Evolutionary conservation across 35 echinoderm and acorn worm genomes (phyloP), one percentile per base, ranked within the genome.

Genomic region (Diadema setosum): DNA sequence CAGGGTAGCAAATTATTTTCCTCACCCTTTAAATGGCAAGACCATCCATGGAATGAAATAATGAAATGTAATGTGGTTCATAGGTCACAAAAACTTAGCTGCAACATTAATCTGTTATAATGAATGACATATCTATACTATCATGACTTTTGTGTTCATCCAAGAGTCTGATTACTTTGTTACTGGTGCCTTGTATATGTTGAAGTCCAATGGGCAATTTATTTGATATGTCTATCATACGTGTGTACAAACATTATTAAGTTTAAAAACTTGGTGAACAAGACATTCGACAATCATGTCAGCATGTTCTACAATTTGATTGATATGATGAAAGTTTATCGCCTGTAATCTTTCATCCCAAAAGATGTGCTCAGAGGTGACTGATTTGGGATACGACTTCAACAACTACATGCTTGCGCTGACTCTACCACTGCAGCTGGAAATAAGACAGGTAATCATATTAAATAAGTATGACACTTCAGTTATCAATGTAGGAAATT

Each of bases 361-460:
- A 24, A 34, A 80, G 70, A 46, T 89, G 39, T 45, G 45, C 31
- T 32, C 36, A 9, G 70, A 89, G 73, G 67, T 89, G 24, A 46
- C 12, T n/a, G 75, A 57, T 6, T 20, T 40, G 29, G 50, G 48
- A 31, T 89, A 61, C 48, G 67, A 80, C 11, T 89, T 89, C 80
- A 48, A 58, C 16, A 89, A 1, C 46, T 89, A 81, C 57, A 89
- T 80, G 44, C 58, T 89, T 55, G 50, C 87, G 26, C 52, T 89
- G 29, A 44, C 49, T n/a, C 55, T 89, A 20, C 87, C 87, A 15
- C 55, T 89, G 35, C 87, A 89, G 75, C 56, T 89, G 15, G 20
- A 59, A 20, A 89, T 89, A 3, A 89, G 87, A 82, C 45, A 89
- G 49, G 86, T 80, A 80, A 21, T 41, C 37, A 15, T 45, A 11